Percentiles rank a stretch among this genome's conserved stretches.
Evolutionary conservation across 2,888 invertebrate genomes (phyloP).

Genomic region (Sicus ferrugineus): DNA sequence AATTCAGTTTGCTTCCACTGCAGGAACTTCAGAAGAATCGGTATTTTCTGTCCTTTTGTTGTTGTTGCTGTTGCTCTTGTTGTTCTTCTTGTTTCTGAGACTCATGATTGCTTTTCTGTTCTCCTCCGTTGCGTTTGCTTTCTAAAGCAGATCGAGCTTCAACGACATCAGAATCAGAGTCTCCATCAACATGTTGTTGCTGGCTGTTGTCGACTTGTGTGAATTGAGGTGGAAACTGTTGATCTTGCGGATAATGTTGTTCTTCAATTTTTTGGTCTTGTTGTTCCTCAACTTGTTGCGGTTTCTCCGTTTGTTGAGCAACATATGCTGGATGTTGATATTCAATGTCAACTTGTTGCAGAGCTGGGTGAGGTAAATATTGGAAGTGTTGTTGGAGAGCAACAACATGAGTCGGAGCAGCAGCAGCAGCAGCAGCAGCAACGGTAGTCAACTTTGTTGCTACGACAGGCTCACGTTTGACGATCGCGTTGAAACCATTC

Average conservation of each 20-base stretch:
- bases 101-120: slow-evolving; percentile 11
- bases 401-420: slow-evolving; percentile 28
- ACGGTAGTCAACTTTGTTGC: slow-evolving; percentile 22
- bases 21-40: not conserved
- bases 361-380: not conserved
- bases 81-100: slow-evolving; percentile 34
- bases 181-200: not conserved
- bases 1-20: not conserved
- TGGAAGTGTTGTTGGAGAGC: slow-evolving; percentile 4
- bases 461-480: slow-evolving; percentile 63
- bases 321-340: not conserved
- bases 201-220: slow-evolving; percentile 41
- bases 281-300: slow-evolving; percentile 35
- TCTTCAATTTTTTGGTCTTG: slow-evolving; percentile 31
- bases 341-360: slow-evolving; percentile 1
- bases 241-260: slow-evolving; percentile 39
- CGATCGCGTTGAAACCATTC: slow-evolving; percentile 69
- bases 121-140: too few relatives aligned
- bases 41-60: not conserved
- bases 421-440: slow-evolving; percentile 29
- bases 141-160: slow-evolving; percentile 49
- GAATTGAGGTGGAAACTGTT: slow-evolving; percentile 45
- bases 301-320: slow-evolving; percentile 16
- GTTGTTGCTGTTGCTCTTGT: slow-evolving; percentile 13
- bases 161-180: slow-evolving; percentile 54